These are phyloP conservation scores for Maniola hyperantus DNA, from an alignment of 2,888 invertebrate genomes.

Conservation along the genomic window DNA sequence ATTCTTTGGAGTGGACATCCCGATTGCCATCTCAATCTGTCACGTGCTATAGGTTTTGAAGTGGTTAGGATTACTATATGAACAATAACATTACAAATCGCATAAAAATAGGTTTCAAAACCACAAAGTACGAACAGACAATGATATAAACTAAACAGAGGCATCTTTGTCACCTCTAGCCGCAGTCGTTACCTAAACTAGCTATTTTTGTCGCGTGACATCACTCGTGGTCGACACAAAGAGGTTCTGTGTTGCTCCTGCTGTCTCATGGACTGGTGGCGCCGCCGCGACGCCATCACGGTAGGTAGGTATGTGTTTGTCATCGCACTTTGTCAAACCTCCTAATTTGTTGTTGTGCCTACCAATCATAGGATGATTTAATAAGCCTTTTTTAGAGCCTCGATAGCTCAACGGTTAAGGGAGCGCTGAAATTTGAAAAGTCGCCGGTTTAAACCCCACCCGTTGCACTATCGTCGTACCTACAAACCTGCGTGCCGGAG, in stretches of 20 bases:
- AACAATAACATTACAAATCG: slow-evolving; percentile 7
- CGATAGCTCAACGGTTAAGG: no score
- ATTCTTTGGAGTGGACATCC: no score
- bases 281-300: slow-evolving; percentile 26
- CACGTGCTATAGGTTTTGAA: no score
- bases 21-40: no score
- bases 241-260: slow-evolving; percentile 23
- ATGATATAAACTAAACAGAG: neutral
- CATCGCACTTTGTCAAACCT: slow-evolving; percentile 1
- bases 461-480: no score
- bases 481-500: no score
- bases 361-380: neutral
- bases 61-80: no score
- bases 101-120: slow-evolving; percentile 7
- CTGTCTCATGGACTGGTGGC: neutral
- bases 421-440: no score
- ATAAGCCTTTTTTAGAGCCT: neutral
- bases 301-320: neutral
- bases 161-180: slow-evolving; percentile 22
- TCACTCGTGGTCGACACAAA: slow-evolving; percentile 31
- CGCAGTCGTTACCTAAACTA: slow-evolving; percentile 22
- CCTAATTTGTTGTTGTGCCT: neutral
- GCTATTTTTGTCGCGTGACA: slow-evolving; percentile 36
- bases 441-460: no score
- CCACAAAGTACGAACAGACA: neutral